Conservation (phyloP, 35 echinoderm and acorn worm genomes). For the Ophioderma brevispina region DNA sequence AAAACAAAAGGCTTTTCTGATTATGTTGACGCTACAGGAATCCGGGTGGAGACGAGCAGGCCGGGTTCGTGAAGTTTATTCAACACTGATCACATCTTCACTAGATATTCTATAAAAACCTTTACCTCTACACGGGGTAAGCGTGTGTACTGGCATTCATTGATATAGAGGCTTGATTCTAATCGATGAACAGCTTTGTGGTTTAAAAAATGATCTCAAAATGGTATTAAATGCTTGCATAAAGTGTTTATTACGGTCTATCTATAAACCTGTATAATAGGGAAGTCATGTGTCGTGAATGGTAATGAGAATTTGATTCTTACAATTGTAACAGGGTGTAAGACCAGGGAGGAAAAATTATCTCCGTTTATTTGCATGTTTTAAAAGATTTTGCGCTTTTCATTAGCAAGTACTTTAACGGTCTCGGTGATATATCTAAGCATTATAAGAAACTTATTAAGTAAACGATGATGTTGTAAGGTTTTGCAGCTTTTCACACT, state of each 20-base stretch:
- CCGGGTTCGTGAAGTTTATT: conserved; percentile 49
- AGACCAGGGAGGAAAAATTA: conserved; percentile 56
- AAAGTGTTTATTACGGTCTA: conserved; percentile 74
- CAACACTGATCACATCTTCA: conserved; percentile 45
- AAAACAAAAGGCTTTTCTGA: conserved; percentile 21
- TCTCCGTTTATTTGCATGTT: conserved; percentile 55
- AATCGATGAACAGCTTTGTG: conserved; percentile 47
- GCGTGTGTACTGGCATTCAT: conserved; percentile 65
- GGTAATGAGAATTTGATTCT: conserved; percentile 17
- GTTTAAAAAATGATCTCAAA: conserved; percentile 49
- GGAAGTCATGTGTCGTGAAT: conserved; percentile 62
- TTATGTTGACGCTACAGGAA: conserved; percentile 17
- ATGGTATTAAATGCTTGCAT: conserved; percentile 58
- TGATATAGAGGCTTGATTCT: conserved; percentile 63
- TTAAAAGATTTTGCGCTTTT: conserved; percentile 63
- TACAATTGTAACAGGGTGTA: conserved; percentile 62
- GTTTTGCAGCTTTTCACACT: conserved; percentile 27
- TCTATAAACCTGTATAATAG: conserved; percentile 48
- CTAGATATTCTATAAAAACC: conserved; percentile 23
- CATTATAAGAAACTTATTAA: not conserved
- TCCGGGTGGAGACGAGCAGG: conserved; percentile 35
- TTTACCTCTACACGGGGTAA: conserved; percentile 31
- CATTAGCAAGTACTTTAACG: conserved; percentile 43
- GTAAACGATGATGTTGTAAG: conserved; percentile 44
- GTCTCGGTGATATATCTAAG: not conserved